Evolutionary conservation across 2,113 vertebrate genomes (phyloP), one percentile per base, ranked within the genome.

Genomic region (Gnathonemus longibarbis): DNA sequence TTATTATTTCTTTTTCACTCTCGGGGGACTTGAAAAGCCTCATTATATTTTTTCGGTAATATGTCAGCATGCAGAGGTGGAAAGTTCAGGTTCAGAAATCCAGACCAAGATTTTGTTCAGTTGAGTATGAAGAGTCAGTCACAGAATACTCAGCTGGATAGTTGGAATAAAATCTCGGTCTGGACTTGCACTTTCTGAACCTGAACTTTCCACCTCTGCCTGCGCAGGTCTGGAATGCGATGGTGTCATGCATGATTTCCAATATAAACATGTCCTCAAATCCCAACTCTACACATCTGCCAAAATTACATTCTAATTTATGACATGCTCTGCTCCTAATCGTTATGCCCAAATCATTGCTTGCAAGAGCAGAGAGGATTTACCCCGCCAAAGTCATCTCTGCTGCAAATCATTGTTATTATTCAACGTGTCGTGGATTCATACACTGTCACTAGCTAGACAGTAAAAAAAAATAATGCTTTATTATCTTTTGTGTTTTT

Each of bases 401-500:
- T 80, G 35, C 46, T 90, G 53, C 83, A 89, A 77, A 90, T 93
- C 92, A 93, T 84, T 89, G 58, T 45, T 53, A 0, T 95, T 91
- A 95, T 94, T 93, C 92, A 94, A 94, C 92, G 91, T 92, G 89
- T 83, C 42, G 17, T 89, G 88, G 56, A 46, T 35, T 90, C 49
- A 27, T 49, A 70, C 27, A 58, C 92, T 92, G n/a, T 62, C 50
- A 27, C 77, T 39, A 84, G 52, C 77, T 89, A 80, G 74, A 86
- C 17, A 86, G 89, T 90, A 50, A 45, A 35, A 50, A 39, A 89
- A 89, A 92, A 89, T 91, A 90, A 90, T 87, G 93, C 93, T 89
- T 85, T 92, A 91, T 93, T 90, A 92, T 92, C 93, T 91, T 93
- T 92, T 94, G 91, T 92, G 93, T 92, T 90, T 91, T 93, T 49